Evolutionary conservation across 2,888 invertebrate species (phyloP).

Genomic region (Drosophila peninsularis): DNA sequence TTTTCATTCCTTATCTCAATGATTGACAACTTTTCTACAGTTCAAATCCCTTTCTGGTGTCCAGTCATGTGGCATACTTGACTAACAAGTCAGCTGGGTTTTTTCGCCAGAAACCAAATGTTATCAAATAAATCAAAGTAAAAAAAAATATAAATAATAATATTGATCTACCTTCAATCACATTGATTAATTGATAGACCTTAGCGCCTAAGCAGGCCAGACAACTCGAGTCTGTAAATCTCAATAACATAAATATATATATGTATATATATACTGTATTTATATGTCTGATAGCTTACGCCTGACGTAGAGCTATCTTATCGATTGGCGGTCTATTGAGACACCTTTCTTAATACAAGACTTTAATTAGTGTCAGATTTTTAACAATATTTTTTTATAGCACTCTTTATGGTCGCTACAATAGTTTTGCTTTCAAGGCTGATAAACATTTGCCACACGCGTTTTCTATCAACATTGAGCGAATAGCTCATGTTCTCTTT

Average conservation of each 20-base stretch:
- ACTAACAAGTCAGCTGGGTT: background rate
- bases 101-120: background rate
- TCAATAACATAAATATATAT: background rate
- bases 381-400: background rate
- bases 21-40: constrained; percentile 17
- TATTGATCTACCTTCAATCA: background rate
- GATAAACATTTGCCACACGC: constrained; percentile 1
- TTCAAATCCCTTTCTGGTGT: background rate
- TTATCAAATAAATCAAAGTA: background rate
- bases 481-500: background rate
- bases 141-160: background rate
- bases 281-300: background rate
- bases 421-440: background rate
- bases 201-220: constrained; percentile 1
- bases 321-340: constrained; percentile 6
- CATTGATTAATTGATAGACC: background rate
- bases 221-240: background rate
- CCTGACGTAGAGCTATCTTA: constrained; percentile 6
- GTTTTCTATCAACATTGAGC: background rate
- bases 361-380: constrained; percentile 10
- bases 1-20: constrained; percentile 4
- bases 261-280: background rate
- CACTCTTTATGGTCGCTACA: background rate
- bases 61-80: background rate
- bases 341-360: constrained; percentile 1